phyloP scores from a whole-genome alignment of 2,113 vertebrate species.

The Morone chrysops region DNA sequence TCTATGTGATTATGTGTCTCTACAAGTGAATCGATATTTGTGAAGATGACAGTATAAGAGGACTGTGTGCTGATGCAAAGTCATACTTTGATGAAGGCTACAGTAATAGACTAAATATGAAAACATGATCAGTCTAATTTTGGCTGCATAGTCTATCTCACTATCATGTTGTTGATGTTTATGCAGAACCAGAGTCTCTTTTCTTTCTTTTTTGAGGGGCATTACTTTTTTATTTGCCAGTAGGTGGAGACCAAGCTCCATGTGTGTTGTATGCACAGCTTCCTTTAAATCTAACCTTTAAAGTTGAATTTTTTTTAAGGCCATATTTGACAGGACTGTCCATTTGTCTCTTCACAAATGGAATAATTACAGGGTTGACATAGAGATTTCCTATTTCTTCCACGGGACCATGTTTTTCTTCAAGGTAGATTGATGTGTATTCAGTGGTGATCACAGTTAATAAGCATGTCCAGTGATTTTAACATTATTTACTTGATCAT shows the following conservation, averaged over 20 bases:
- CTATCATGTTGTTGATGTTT: background rate
- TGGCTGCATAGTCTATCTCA: background rate
- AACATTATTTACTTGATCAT: constrained; percentile 10
- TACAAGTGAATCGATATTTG: constrained; percentile 13
- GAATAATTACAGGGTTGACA: constrained; percentile 66
- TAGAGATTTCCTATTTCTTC: constrained; percentile 27
- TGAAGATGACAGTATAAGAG: background rate
- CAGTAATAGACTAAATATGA: background rate
- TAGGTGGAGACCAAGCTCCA: constrained; percentile 86
- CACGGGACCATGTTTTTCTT: constrained; percentile 37
- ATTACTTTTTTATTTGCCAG: constrained; percentile 75
- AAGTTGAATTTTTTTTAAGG: constrained; percentile 59
- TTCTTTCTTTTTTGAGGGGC: constrained; percentile 18
- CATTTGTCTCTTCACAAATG: constrained; percentile 66
- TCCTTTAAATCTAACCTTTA: constrained; percentile 65
- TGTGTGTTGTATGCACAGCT: constrained; percentile 38
- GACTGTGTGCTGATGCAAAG: constrained; percentile 1
- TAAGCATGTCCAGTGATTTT: constrained; percentile 41
- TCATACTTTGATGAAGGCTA: constrained; percentile 17
- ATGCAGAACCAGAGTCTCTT: background rate
- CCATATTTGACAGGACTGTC: constrained; percentile 65
- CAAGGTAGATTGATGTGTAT: constrained; percentile 51
- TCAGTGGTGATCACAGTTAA: constrained; percentile 48
- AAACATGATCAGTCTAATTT: constrained; percentile 4
- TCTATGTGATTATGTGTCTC: background rate